Percentiles rank a stretch among this genome's conserved stretches.
Evolutionary conservation across 23 tunicate species (phyloP).

Genomic region (Halocynthia aurantium): DNA sequence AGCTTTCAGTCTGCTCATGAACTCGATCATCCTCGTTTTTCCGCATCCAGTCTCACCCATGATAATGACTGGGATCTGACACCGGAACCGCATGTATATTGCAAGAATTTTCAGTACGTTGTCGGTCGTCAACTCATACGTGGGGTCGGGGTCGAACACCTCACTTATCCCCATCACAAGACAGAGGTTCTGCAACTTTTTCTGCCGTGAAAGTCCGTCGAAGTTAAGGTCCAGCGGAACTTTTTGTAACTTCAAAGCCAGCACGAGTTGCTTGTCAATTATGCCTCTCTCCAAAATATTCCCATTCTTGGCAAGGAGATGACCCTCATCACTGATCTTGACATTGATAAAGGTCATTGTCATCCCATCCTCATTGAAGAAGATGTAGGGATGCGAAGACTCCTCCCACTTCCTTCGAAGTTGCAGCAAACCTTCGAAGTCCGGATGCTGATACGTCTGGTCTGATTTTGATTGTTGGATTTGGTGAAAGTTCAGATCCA

Average conservation of each 20-base stretch:
- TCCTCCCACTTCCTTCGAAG: constrained; percentile 60
- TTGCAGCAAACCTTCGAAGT: constrained; percentile 5
- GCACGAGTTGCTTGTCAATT: constrained; percentile 16
- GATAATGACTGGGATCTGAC: constrained; percentile 71
- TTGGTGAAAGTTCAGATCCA: too few relatives aligned
- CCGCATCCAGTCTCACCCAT: constrained; percentile 96
- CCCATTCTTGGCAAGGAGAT: constrained; percentile 40
- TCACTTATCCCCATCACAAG: constrained; percentile 56
- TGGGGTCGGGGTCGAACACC: constrained; percentile 58
- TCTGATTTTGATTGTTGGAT: too few relatives aligned
- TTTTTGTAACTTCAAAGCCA: constrained; percentile 40
- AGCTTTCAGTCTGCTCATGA: constrained; percentile 64
- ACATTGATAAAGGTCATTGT: too few relatives aligned
- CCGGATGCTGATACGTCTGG: too few relatives aligned
- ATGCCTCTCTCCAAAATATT: constrained; percentile 20
- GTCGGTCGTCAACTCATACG: constrained; percentile 79
- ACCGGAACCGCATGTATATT: constrained; percentile 74
- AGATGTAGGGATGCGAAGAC: constrained; percentile 50
- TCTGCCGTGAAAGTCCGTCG: constrained; percentile 27
- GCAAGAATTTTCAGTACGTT: constrained; percentile 77
- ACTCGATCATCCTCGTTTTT: constrained; percentile 80
- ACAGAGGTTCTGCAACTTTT: constrained; percentile 37
- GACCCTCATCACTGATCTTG: constrained; percentile 30
- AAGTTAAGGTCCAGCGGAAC: constrained; percentile 49
- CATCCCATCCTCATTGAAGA: constrained; percentile 57